Evolutionary conservation across 2,888 invertebrate genomes (phyloP), one percentile per base, ranked within the genome.

Genomic region (Sclerodermus sp.): DNA sequence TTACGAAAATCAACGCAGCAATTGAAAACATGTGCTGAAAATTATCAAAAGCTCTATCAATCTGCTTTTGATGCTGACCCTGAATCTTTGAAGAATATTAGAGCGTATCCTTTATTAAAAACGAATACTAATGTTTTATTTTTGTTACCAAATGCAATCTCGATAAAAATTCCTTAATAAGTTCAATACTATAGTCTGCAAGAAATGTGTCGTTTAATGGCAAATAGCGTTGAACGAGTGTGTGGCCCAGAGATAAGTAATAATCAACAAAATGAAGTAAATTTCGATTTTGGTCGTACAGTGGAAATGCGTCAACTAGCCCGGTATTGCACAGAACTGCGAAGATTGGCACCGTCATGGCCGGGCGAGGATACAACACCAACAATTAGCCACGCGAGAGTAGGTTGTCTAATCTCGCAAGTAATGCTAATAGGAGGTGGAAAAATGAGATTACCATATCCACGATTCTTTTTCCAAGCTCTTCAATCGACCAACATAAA

Each of bases 11-110:
- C 88, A 56, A 86, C 87, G 0, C 85, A 87, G 55, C 87, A 89
- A 58, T 85, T 92, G 49, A 86, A 87, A 58, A 80, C 79, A 1
- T 87, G 91, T 57, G 87, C 88, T 37, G 88, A 89, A 44, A 82
- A 85, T 51, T 91, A 90, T 67, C 87, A 88, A 67, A 86, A 86
- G 51, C 79, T 93, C 3, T 91, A 91, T 75, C 89, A 90, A 74
- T 87, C 89, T 1, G 89, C 90, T 1, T 93, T 93, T 73, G 92
- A 93, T 80, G 91, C 92, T 1, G 93, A 93, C 80, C 87, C 88
- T 5, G 83, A 85, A 2, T 89, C 91, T 0, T 76, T 93, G 38
- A 85, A 86, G 58, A 89, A 89, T 68, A 83, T 91, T 29, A 65
- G 70, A 59, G 76, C 73, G 64, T 74, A 74, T 72, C 70, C 73